Percentiles rank a stretch among this genome's conserved stretches.
These are phyloP conservation scores for Magallana angulata DNA, from an alignment of 1,140 invertebrate genomes.

Conservation along the genomic window DNA sequence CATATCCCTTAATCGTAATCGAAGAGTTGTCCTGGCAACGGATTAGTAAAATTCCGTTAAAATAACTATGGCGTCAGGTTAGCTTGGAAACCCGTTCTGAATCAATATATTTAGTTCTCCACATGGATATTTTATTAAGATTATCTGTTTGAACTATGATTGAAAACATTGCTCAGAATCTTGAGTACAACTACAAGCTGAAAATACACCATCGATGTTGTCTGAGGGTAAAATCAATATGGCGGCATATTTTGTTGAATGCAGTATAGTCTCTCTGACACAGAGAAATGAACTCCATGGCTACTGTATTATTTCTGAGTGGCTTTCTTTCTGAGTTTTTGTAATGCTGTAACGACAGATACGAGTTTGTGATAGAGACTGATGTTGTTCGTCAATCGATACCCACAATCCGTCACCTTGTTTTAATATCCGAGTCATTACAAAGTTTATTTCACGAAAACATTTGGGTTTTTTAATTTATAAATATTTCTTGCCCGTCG, in stretches of 20 bases:
- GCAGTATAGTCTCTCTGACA: neutral
- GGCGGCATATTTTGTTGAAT: constrained; percentile 11
- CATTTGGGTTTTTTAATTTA: too few species aligned
- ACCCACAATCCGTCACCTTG: neutral
- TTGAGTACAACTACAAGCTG: neutral
- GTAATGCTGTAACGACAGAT: neutral
- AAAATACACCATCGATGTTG: neutral
- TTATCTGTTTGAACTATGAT: constrained; percentile 26
- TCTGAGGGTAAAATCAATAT: neutral
- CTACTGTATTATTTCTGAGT: constrained; percentile 19
- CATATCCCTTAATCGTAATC: neutral
- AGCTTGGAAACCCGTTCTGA: constrained; percentile 28
- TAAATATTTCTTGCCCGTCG: too few species aligned
- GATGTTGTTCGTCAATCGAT: neutral
- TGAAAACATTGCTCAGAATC: constrained; percentile 12
- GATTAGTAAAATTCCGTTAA: constrained; percentile 7
- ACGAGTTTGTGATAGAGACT: neutral
- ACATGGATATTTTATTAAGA: constrained; percentile 35
- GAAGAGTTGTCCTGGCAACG: neutral
- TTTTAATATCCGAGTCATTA: neutral
- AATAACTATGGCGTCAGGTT: constrained; percentile 22
- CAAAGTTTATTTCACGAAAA: too few species aligned
- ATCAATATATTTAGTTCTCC: constrained; percentile 34
- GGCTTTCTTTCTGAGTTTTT: neutral
- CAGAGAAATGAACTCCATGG: neutral